Evolutionary conservation across 2,888 invertebrate genomes (phyloP).

Genomic region (Rhagium mordax): DNA sequence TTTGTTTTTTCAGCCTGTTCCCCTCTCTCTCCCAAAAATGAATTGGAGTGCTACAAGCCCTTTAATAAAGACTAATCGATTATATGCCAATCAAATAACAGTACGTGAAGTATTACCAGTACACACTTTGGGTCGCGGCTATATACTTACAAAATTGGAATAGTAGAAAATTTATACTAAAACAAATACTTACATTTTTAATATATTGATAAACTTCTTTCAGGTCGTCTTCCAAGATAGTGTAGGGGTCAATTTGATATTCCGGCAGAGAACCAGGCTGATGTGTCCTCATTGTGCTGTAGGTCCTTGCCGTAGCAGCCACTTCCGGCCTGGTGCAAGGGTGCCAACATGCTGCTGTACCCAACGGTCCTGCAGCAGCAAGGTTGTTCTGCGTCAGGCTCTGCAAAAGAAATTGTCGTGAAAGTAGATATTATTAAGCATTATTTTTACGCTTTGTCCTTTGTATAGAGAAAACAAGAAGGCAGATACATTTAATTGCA

Average conservation of each 20-base stretch:
- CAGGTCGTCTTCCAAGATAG: conserved; percentile 88
- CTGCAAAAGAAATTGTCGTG: conserved; percentile 40
- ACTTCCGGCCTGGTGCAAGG: conserved; percentile 67
- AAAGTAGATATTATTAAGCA: too few species aligned
- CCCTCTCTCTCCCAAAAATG: too few species aligned
- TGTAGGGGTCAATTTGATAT: conserved; percentile 89
- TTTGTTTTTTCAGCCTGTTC: too few species aligned
- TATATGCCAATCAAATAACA: too few species aligned
- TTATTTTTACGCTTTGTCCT: too few species aligned
- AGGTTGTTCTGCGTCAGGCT: conserved; percentile 40
- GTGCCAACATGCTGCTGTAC: conserved; percentile 66
- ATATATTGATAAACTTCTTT: conserved; percentile 90
- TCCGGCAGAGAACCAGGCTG: conserved; percentile 87
- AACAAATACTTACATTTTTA: conserved; percentile 77
- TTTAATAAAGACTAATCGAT: too few species aligned
- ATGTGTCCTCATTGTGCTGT: conserved; percentile 83
- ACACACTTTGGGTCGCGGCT: too few species aligned
- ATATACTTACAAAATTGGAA: too few species aligned
- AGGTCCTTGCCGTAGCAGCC: conserved; percentile 71
- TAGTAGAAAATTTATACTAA: neutral
- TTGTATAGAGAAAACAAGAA: too few species aligned
- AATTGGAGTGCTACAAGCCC: too few species aligned
- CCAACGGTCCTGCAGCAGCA: conserved; percentile 50
- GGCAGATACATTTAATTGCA: too few species aligned
- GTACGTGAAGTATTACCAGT: too few species aligned